These are phyloP conservation scores for Chelon labrosus DNA, from an alignment of 2,797 vertebrate species.

Conservation along the genomic window DNA sequence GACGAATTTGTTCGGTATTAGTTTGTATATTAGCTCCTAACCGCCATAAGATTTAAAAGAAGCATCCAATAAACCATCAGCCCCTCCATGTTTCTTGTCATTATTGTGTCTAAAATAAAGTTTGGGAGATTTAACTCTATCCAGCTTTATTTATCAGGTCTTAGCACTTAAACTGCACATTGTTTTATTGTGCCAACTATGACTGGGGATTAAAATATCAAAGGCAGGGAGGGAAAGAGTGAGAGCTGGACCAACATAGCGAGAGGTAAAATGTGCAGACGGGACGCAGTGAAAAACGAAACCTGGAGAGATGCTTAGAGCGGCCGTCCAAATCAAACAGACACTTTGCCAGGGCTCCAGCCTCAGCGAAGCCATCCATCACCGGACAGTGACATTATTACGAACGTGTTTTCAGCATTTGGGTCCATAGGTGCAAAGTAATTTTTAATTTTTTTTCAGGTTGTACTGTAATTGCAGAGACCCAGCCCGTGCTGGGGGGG, in stretches of 20 bases:
- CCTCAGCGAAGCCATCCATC: conserved; percentile 67
- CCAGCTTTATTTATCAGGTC: conserved; percentile 49
- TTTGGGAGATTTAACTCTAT: conserved; percentile 17
- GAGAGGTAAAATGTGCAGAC: conserved; percentile 57
- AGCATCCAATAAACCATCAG: conserved; percentile 9
- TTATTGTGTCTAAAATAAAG: conserved; percentile 9
- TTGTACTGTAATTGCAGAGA: conserved; percentile 42
- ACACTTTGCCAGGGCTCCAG: conserved; percentile 66
- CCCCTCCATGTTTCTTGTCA: conserved; percentile 1
- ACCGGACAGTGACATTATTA: conserved; percentile 61
- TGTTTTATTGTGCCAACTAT: conserved; percentile 49
- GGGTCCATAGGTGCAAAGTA: conserved; percentile 56
- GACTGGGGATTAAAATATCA: conserved; percentile 60
- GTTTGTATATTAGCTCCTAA: conserved; percentile 4
- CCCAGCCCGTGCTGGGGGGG: conserved; percentile 15
- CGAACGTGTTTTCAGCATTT: conserved; percentile 58
- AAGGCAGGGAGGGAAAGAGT: conserved; percentile 36
- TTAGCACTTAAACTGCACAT: conserved; percentile 33
- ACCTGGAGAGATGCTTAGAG: conserved; percentile 71
- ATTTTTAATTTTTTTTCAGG: conserved; percentile 17
- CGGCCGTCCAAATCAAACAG: conserved; percentile 76
- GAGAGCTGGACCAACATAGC: conserved; percentile 60
- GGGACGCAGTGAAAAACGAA: conserved; percentile 46
- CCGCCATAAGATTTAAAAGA: not conserved
- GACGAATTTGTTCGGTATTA: not conserved